Conservation (phyloP, 2,888 invertebrate species). For the Nematopogon swammerdamellus region DNA sequence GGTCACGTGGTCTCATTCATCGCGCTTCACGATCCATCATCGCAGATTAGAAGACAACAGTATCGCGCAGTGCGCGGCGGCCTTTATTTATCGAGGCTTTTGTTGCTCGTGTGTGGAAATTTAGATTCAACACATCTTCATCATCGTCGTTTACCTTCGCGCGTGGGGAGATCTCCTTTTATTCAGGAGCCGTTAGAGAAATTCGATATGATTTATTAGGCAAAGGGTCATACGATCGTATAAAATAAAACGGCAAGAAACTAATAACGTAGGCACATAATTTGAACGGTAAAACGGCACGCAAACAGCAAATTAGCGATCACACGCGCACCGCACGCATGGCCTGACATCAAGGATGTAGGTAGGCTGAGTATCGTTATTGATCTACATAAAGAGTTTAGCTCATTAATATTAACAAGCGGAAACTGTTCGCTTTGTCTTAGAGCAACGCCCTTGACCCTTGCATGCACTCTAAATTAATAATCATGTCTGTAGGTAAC, state of each 20-base stretch:
- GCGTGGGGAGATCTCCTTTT: too few species aligned
- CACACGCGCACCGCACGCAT: not conserved
- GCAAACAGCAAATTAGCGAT: not conserved
- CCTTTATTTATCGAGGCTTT: not conserved
- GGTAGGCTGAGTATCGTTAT: too few species aligned
- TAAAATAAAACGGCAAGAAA: too few species aligned
- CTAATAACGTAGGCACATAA: too few species aligned
- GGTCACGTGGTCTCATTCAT: not conserved
- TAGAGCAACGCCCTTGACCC: not conserved
- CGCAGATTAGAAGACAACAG: not conserved
- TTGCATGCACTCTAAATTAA: not conserved
- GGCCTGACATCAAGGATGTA: not conserved
- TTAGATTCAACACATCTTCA: too few species aligned
- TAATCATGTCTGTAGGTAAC: too few species aligned
- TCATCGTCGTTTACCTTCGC: too few species aligned
- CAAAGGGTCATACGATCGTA: too few species aligned
- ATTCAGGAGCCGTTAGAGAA: too few species aligned
- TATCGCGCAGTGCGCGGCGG: not conserved
- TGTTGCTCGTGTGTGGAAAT: too few species aligned
- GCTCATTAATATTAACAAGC: not conserved
- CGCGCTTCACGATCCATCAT: not conserved
- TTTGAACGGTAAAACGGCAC: too few species aligned
- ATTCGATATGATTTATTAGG: too few species aligned
- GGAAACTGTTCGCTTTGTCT: not conserved
- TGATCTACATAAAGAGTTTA: not conserved